These are phyloP conservation scores for Chionis minor DNA, from an alignment of 2,113 vertebrate genomes.

Conservation along the genomic window DNA sequence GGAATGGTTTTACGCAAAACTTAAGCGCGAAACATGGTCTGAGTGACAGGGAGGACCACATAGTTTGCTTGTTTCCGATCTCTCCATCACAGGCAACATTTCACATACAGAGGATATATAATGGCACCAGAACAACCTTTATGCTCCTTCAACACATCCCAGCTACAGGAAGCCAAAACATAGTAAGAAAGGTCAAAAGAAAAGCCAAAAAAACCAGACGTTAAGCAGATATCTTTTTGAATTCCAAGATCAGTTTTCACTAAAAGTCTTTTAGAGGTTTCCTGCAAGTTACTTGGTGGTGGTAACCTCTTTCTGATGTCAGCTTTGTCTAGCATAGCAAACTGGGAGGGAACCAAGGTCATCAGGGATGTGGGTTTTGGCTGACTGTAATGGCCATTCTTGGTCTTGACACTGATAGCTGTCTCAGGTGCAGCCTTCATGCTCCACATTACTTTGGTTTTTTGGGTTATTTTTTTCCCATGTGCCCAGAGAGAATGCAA, in stretches of 20 bases:
- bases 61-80: neutral
- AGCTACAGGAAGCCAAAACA: neutral
- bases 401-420: neutral
- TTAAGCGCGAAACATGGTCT: neutral
- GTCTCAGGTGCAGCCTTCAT: neutral
- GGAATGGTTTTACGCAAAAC: neutral
- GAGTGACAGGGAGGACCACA: neutral
- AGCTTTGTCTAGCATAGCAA: neutral
- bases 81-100: neutral
- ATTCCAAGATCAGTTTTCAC: neutral
- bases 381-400: neutral
- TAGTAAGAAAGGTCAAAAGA: neutral
- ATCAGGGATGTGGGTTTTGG: neutral
- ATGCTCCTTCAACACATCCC: neutral
- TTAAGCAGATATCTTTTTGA: neutral
- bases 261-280: neutral
- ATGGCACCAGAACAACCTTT: neutral
- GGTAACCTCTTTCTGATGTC: neutral
- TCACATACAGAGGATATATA: neutral
- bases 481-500: neutral
- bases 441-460: neutral
- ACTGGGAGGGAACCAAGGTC: neutral
- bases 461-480: rapidly evolving
- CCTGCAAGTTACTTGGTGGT: neutral
- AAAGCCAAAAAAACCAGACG: neutral